phyloP scores from a whole-genome alignment of 2,888 invertebrate species.

The Melanophora roralis region DNA sequence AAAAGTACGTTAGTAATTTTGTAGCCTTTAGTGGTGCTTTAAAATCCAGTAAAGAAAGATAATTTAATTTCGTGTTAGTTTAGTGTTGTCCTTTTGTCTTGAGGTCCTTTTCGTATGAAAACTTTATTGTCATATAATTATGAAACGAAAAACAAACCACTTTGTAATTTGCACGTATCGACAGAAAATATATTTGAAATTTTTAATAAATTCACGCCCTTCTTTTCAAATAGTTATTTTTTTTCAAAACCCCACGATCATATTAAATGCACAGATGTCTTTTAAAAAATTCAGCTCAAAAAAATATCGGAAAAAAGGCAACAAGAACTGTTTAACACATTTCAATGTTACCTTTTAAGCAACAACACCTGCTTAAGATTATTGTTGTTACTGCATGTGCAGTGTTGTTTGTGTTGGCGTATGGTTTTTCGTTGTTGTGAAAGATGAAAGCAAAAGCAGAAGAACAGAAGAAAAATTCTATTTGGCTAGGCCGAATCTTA shows the following conservation, averaged over 20 bases:
- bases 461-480: not conserved
- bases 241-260: not conserved
- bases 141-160: not conserved
- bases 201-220: not conserved
- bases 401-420: constrained; percentile 5
- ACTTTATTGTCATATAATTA: not conserved
- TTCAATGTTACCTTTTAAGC: constrained; percentile 15
- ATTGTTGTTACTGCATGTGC: not conserved
- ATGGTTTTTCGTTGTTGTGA: not conserved
- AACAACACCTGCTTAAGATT: constrained; percentile 44
- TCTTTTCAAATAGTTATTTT: not conserved
- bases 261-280: constrained; percentile 47
- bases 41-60: too few species aligned
- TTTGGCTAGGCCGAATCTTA: too few species aligned
- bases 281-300: too few species aligned
- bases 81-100: too few species aligned
- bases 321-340: constrained; percentile 32
- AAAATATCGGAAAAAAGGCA: not conserved
- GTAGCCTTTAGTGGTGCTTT: too few species aligned
- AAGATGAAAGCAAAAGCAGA: not conserved
- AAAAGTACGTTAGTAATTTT: too few species aligned
- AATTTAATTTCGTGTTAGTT: too few species aligned
- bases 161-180: constrained; percentile 41
- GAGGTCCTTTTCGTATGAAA: too few species aligned
- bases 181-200: not conserved